Evolutionary conservation across 2,888 invertebrate genomes (phyloP).

Genomic region (Aricia artaxerxes): DNA sequence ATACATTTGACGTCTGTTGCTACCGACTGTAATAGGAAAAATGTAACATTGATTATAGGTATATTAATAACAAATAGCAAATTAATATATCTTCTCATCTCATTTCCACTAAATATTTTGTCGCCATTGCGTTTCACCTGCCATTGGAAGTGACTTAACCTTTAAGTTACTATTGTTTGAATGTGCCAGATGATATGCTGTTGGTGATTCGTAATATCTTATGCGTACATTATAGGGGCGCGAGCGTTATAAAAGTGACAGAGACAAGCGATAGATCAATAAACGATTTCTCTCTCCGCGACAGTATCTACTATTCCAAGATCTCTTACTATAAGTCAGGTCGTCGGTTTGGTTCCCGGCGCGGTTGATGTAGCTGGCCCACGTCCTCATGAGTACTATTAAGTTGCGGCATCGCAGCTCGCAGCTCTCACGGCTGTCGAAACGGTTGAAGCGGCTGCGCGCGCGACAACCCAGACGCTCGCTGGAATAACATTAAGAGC

Average conservation of each 20-base stretch:
- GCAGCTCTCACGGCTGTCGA: slow-evolving; percentile 51
- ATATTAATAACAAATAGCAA: background rate
- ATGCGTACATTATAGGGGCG: no score
- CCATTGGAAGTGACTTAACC: no score
- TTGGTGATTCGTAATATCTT: no score
- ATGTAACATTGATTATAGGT: background rate
- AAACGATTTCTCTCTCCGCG: background rate
- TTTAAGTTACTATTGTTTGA: no score
- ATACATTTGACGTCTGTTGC: slow-evolving; percentile 13
- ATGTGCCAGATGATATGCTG: no score
- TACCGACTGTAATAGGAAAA: background rate
- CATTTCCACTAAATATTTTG: no score
- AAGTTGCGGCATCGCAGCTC: slow-evolving; percentile 51
- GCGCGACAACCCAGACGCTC: slow-evolving; percentile 55
- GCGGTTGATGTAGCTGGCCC: background rate
- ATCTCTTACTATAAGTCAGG: slow-evolving; percentile 40
- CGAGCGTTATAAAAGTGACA: no score
- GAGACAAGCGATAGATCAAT: background rate
- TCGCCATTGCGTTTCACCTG: background rate
- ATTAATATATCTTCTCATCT: no score
- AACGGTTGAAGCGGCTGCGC: slow-evolving; percentile 57
- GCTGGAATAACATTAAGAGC: background rate
- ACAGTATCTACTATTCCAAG: background rate
- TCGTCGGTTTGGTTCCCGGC: slow-evolving; percentile 42
- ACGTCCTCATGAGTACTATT: slow-evolving; percentile 38